phyloP scores from a whole-genome alignment of 2,113 vertebrate species.

The Neolamprologus caudopunctatus region DNA sequence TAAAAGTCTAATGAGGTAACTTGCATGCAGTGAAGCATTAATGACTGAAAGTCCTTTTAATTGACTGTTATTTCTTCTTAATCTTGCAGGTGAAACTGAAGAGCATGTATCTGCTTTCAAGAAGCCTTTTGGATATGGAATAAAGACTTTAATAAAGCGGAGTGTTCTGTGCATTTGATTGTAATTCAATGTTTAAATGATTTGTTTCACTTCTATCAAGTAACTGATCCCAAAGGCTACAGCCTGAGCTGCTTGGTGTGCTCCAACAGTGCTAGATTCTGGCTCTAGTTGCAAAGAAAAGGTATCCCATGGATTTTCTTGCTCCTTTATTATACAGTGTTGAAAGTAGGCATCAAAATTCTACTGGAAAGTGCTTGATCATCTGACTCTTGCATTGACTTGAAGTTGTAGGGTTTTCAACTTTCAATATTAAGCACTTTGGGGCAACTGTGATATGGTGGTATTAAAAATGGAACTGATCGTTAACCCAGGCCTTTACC shows the following conservation, averaged over 20 bases:
- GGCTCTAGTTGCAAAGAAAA: background rate
- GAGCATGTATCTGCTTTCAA: rapidly evolving
- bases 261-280: background rate
- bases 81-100: background rate
- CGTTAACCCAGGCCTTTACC: background rate
- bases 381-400: background rate
- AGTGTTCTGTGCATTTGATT: background rate
- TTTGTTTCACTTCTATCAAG: background rate
- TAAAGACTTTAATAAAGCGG: background rate
- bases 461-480: background rate
- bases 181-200: background rate
- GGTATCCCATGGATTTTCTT: rapidly evolving
- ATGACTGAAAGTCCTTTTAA: rapidly evolving
- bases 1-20: background rate
- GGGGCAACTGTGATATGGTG: background rate
- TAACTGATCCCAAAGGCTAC: background rate
- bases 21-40: rapidly evolving
- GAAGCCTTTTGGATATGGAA: background rate
- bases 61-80: background rate
- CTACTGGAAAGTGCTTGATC: background rate
- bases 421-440: background rate
- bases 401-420: background rate
- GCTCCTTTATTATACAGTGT: background rate
- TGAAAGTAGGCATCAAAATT: background rate
- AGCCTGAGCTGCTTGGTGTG: background rate